Base-by-base conservation (phyloP, 2,113 vertebrate species). In the Ifrita kowaldi region DNA sequence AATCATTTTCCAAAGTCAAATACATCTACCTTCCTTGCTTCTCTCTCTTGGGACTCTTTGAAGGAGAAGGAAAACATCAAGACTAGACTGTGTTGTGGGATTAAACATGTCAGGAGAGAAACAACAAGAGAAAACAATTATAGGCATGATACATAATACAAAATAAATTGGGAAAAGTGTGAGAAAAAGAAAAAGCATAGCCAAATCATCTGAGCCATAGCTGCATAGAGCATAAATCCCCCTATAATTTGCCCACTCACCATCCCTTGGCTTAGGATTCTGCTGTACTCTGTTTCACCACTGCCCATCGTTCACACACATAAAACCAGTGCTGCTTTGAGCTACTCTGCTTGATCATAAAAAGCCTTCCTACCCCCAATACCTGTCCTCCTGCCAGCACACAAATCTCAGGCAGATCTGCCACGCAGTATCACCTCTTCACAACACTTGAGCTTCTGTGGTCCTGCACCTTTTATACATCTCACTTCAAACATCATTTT, bases 1-100 rank as follows among this genome's bases (percentile, higher is more conserved):
- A 96, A 85, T 94, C n/a, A 57, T 96, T 94, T 96, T 93, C 94
- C 94, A 95, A 96, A 97, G 95, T 96, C 93, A 97, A 96, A 93
- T 79, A 92, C 92, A 87, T 93, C 90, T 89, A 96, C 92, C 92
- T 96, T 90, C 80, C 95, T 87, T 87, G 41, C 62, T 84, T 87
- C 22, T 87, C 83, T 89, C 95, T 89, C 89, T 86, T 80, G 94
- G 91, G 96, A 95, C 86, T 81, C 92, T 95, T 95, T 95, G 95
- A 96, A 94, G 94, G 92, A 75, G 80, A 96, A 92, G 56, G 71
- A 96, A 97, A 97, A 93, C 93, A 94, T 93, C 88, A 94, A 96
- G 92, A 94, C 88, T 81, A 93, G 95, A 81, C 39, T 87, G 73
- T 75, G 80, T 42, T 87, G 77, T 62, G 90, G 96, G 93, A 94